Conservation (phyloP, 2,113 vertebrate genomes). For the Triplophysa siluroides region DNA sequence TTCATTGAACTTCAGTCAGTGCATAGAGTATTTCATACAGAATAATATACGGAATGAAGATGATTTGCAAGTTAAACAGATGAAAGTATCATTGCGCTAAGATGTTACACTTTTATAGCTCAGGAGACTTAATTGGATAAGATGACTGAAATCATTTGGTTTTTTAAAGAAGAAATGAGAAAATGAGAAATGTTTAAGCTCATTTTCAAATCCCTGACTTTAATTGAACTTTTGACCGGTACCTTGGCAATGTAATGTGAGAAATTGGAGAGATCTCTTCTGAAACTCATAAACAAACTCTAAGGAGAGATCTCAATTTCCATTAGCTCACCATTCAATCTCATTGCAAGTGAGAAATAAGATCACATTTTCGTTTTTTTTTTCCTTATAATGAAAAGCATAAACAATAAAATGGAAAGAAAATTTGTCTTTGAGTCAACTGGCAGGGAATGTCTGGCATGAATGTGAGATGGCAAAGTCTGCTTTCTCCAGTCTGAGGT, state of each 20-base stretch:
- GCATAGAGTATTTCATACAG: background rate
- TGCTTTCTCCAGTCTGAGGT: slow-evolving; percentile 33
- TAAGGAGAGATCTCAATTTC: too few relatives aligned
- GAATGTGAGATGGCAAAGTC: slow-evolving; percentile 7
- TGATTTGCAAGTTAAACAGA: background rate
- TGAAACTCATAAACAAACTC: too few relatives aligned
- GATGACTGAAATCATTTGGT: too few relatives aligned
- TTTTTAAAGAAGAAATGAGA: too few relatives aligned
- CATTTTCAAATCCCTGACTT: background rate
- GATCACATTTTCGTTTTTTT: background rate
- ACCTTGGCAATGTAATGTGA: too few relatives aligned
- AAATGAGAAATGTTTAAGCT: background rate
- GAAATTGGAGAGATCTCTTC: too few relatives aligned
- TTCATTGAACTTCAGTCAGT: slow-evolving; percentile 10
- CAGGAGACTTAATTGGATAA: too few relatives aligned
- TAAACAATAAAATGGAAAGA: slow-evolving; percentile 17
- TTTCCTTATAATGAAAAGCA: background rate
- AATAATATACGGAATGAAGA: background rate
- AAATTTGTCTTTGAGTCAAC: slow-evolving; percentile 12
- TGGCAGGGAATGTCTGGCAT: slow-evolving; percentile 30
- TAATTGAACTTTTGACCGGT: background rate
- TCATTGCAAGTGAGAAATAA: too few relatives aligned
- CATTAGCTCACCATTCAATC: too few relatives aligned
- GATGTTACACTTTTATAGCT: too few relatives aligned
- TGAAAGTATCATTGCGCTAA: too few relatives aligned